Conservation (phyloP, 2,888 invertebrate genomes). For the Pandemis heparana region DNA sequence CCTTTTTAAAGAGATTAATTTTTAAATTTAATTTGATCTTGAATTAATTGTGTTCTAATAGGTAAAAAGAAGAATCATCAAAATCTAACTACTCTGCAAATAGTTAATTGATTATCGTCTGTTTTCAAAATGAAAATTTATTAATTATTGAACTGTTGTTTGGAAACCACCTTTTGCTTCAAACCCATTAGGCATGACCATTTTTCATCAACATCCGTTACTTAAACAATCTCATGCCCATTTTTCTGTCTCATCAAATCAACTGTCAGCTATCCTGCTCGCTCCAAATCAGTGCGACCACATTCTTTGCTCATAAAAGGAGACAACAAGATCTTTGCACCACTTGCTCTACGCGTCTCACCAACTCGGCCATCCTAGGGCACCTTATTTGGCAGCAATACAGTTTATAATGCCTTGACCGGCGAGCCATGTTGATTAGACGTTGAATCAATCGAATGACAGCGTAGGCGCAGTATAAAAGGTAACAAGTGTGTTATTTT, state of each 20-base stretch:
- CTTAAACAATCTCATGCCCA: not conserved
- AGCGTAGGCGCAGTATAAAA: slow-evolving; percentile 36
- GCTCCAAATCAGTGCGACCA: slow-evolving; percentile 34
- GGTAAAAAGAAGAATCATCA: no score
- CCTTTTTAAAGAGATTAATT: no score
- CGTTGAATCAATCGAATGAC: slow-evolving; percentile 15
- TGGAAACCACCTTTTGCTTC: no score
- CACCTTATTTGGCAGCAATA: slow-evolving; percentile 7
- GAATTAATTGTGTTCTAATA: no score
- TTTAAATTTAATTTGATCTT: no score
- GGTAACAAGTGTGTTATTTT: slow-evolving; percentile 40
- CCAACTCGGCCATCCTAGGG: not conserved
- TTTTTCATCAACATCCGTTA: not conserved
- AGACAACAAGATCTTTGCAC: slow-evolving; percentile 16
- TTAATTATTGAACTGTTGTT: no score
- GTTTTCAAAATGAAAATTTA: no score
- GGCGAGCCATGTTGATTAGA: not conserved
- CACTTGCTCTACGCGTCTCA: not conserved
- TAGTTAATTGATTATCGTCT: no score
- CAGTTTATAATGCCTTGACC: slow-evolving; percentile 11
- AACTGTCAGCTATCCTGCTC: slow-evolving; percentile 19
- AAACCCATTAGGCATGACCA: no score
- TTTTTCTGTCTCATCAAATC: slow-evolving; percentile 25
- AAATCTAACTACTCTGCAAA: no score
- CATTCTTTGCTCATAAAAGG: slow-evolving; percentile 39